These are phyloP conservation scores for Sylvia borin DNA, from an alignment of 2,797 vertebrate species.

Conservation along the genomic window DNA sequence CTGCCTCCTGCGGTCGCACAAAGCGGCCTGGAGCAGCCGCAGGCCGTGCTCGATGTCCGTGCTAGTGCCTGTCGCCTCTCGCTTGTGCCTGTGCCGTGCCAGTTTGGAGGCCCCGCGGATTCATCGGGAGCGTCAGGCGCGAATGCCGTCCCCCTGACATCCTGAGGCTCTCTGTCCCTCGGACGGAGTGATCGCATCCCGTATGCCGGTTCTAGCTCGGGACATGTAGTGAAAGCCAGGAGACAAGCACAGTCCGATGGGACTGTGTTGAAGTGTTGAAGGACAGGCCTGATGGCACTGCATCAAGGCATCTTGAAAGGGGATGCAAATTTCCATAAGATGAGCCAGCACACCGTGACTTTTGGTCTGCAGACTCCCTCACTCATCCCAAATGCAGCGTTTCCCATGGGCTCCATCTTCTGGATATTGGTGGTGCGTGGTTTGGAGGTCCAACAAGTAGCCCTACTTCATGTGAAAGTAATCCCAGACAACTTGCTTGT, in stretches of 20 bases:
- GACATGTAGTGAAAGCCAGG: neutral
- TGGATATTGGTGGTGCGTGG: neutral
- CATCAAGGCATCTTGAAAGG: neutral
- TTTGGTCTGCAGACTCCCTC: neutral
- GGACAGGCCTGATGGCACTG: neutral
- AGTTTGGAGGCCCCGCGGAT: neutral
- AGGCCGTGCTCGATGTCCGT: fast-evolving
- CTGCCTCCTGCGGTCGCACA: neutral
- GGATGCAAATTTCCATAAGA: neutral
- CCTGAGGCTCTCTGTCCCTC: neutral
- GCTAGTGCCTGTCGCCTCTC: neutral
- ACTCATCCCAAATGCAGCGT: neutral
- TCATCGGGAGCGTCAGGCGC: neutral
- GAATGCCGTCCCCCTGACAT: neutral
- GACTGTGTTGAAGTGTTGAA: neutral
- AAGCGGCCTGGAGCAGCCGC: too few relatives aligned
- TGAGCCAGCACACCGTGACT: neutral
- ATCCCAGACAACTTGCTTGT: neutral
- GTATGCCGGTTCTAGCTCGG: neutral
- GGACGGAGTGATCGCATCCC: neutral
- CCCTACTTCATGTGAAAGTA: neutral
- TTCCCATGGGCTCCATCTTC: neutral
- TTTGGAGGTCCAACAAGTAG: neutral
- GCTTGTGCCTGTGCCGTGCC: neutral
- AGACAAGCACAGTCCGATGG: neutral